Percentiles rank a stretch among this genome's conserved stretches.
Conservation (phyloP, 2,113 vertebrate species). For the Gopherus evgoodei region DNA sequence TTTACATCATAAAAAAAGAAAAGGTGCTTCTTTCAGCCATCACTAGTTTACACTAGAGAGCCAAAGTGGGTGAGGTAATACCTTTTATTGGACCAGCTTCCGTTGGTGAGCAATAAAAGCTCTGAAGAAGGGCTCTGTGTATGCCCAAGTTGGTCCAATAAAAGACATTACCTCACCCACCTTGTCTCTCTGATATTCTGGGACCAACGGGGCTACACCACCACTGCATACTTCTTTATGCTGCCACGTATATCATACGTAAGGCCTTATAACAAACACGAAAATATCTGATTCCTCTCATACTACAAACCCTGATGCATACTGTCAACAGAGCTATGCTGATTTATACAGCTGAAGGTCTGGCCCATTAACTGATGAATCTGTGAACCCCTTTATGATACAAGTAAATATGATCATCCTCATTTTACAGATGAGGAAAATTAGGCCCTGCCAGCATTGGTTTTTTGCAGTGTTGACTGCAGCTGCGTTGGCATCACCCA, state of each 20-base stretch:
- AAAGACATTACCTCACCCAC: neutral
- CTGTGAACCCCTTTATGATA: rapidly evolving
- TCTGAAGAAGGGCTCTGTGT: neutral
- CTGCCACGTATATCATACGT: neutral
- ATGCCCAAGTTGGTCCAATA: neutral
- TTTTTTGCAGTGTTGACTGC: neutral
- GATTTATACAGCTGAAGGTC: neutral
- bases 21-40: neutral
- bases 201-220: neutral
- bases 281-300: neutral
- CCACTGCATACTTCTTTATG: neutral
- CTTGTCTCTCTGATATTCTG: neutral
- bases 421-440: neutral
- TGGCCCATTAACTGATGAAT: neutral
- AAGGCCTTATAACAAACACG: neutral
- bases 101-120: neutral
- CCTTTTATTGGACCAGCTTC: neutral
- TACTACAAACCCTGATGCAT: neutral
- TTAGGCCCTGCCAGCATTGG: neutral
- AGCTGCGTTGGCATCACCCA: neutral
- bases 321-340: neutral
- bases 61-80: neutral
- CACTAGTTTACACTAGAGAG: neutral
- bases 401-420: neutral
- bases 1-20: neutral